Percentiles rank a stretch among this genome's conserved stretches.
Conservation (phyloP, 2,888 invertebrate species). For the Eupsilia transversa region DNA sequence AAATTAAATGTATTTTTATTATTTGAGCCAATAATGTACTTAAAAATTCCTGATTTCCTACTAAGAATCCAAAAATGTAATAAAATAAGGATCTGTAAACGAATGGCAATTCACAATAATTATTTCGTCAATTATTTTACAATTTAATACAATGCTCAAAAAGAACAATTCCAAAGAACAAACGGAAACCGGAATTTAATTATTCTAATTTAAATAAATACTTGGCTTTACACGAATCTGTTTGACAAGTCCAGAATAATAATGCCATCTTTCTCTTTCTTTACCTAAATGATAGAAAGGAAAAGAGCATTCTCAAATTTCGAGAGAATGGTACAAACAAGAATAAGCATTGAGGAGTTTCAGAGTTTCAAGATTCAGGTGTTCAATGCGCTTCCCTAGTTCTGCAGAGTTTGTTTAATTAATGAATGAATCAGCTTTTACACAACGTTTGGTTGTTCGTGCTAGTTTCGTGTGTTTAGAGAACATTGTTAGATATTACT, state of each 20-base stretch:
- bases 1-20: no score
- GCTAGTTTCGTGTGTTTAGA: not conserved
- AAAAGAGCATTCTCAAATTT: conserved; percentile 4
- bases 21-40: not conserved
- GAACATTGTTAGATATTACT: not conserved
- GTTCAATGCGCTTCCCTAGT: conserved; percentile 4
- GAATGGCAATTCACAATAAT: not conserved
- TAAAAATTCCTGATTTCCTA: not conserved
- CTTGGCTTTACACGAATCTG: conserved; percentile 4
- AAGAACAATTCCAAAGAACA: conserved; percentile 1
- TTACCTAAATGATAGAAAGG: not conserved
- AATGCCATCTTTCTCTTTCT: conserved; percentile 3
- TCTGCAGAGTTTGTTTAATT: conserved; percentile 9
- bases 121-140: not conserved
- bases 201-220: conserved; percentile 45
- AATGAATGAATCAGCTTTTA: not conserved
- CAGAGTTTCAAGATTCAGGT: conserved; percentile 8
- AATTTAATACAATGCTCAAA: not conserved
- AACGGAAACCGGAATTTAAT: conserved; percentile 20
- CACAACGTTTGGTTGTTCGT: not conserved
- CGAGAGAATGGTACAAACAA: not conserved
- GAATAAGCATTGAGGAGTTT: conserved; percentile 8
- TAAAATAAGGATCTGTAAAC: not conserved
- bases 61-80: not conserved
- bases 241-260: conserved; percentile 25